Evolutionary conservation across 2,888 invertebrate genomes (phyloP).

Genomic region (Iselma pallidipennis): DNA sequence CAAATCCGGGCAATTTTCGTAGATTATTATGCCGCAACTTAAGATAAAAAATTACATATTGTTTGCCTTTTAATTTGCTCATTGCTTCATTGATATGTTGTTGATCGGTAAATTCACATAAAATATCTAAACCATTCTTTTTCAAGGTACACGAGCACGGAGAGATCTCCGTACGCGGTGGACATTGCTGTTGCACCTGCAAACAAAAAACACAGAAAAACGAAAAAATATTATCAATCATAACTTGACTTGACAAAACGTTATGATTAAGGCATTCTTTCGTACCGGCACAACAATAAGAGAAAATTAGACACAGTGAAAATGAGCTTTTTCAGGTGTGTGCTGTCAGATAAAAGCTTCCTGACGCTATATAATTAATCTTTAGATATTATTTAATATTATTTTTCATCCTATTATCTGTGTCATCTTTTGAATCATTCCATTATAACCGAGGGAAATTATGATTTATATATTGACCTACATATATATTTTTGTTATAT

Average conservation of each 20-base stretch:
- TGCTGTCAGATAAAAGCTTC: too few species aligned
- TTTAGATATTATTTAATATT: not conserved
- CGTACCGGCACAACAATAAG: too few species aligned
- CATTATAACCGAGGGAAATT: too few species aligned
- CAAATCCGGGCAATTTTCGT: constrained; percentile 82
- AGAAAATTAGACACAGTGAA: too few species aligned
- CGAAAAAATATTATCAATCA: not conserved
- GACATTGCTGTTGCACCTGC: constrained; percentile 70
- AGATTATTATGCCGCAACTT: constrained; percentile 85
- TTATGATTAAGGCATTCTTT: too few species aligned
- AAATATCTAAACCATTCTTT: constrained; percentile 85
- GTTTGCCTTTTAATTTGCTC: constrained; percentile 78
- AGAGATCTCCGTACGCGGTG: constrained; percentile 71
- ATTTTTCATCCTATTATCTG: too few species aligned
- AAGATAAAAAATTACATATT: constrained; percentile 83
- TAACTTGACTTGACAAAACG: too few species aligned
- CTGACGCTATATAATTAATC: not conserved
- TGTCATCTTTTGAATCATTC: too few species aligned
- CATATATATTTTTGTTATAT: too few species aligned
- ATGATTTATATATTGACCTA: too few species aligned
- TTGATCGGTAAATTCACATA: constrained; percentile 85
- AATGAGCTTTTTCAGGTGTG: too few species aligned
- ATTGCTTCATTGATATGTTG: constrained; percentile 79
- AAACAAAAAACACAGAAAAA: constrained; percentile 21
- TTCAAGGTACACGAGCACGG: constrained; percentile 86